Base-by-base conservation (phyloP, 1,140 invertebrate genomes). In the Camponotus vicinus region DNA sequence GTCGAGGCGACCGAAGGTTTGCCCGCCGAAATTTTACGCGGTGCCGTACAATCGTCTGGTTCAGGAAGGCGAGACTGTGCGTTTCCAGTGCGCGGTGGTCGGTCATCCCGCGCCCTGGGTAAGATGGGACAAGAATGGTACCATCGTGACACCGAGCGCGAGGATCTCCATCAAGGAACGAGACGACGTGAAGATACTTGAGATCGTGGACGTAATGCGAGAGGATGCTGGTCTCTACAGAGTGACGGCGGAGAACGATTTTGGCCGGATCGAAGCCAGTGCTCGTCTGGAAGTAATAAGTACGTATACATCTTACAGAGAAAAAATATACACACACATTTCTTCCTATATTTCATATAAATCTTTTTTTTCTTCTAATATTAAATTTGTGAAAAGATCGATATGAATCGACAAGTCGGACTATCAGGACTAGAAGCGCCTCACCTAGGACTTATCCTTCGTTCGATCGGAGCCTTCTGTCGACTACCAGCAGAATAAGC, bases 1-100 rank as follows among this genome's bases (percentile, higher is more conserved):
- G 7, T 87, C 85, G 8, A 91, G 88, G 59, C 92, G 93, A 27
- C 86, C 93, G 64, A 93, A 94, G 88, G 90, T 96, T 34, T 92
- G 95, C 55, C 95, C 97, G 2, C 98, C 98, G 0, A 98, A 98
- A 94, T 98, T 99, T 95, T 98, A 98, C 93, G 97, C 98, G 32
- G 97, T 98, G 80, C 98, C 98, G 1, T 97, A 98, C 92, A 98
- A 98, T 93, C 96, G 97, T 66, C 96, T 98, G 7, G 97, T 96
- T 0, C 97, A 98, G 92, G 97, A 98, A 94, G 98, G 98, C 9
- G 97, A 98, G 88, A 97, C 97, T 1, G 96, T 97, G 1, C 94
- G 97, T 8, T 98, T 98, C 94, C 97, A 98, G 89, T 98, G 97
- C 90, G 97, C 97, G 2, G 96, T 98, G 0, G 96, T 96, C 8